A percentile compares a stretch with the other conserved stretches of the same genome.
Conservation (phyloP, 2,888 invertebrate genomes). For the Heliconius erato region DNA sequence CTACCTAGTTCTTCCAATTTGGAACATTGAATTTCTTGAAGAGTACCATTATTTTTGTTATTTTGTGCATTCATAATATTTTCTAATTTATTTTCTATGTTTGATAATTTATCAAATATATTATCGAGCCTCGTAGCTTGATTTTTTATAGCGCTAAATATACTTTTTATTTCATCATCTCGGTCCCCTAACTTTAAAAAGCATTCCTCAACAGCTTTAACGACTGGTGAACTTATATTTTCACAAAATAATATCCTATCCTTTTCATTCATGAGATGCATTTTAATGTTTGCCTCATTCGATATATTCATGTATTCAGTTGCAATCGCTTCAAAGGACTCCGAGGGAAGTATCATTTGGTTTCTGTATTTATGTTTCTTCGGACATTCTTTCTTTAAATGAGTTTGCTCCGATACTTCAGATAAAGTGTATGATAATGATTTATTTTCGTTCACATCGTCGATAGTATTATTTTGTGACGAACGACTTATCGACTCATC, state of each 20-base stretch:
- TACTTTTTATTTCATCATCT: conserved; percentile 57
- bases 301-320: conserved; percentile 63
- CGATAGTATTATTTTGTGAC: conserved; percentile 70
- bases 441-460: conserved; percentile 73
- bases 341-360: conserved; percentile 64
- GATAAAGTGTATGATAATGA: conserved; percentile 72
- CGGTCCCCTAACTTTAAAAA: conserved; percentile 62
- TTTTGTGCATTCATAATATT: conserved; percentile 39
- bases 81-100: conserved; percentile 69
- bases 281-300: conserved; percentile 71
- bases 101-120: conserved; percentile 66
- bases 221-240: conserved; percentile 70
- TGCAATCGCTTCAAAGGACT: conserved; percentile 75
- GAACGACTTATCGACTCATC: conserved; percentile 65
- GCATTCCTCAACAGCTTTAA: conserved; percentile 71
- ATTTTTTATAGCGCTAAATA: conserved; percentile 60
- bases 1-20: conserved; percentile 69
- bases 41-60: conserved; percentile 42
- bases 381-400: conserved; percentile 56
- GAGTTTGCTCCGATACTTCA: conserved; percentile 69
- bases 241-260: conserved; percentile 72
- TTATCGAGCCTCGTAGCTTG: conserved; percentile 66
- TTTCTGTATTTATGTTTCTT: conserved; percentile 55
- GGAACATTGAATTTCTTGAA: conserved; percentile 59
- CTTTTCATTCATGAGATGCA: conserved; percentile 76